phyloP scores from a whole-genome alignment of 2,888 invertebrate genomes.

The Thalpophila matura region DNA sequence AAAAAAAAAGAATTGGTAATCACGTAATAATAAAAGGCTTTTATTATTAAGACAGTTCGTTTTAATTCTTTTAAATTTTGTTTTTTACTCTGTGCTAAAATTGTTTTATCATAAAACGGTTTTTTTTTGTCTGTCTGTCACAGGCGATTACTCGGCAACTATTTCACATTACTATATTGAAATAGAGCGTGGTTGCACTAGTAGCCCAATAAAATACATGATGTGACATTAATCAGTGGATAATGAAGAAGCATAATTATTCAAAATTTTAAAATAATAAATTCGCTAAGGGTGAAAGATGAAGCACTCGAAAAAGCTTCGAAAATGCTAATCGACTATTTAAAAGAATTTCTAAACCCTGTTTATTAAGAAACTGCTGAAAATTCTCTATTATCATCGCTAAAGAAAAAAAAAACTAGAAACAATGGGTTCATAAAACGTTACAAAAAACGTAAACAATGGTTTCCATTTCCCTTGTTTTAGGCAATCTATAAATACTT shows the following conservation, averaged over 20 bases:
- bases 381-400: no score
- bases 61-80: no score
- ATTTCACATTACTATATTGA: constrained; percentile 1
- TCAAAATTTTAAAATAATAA: no score
- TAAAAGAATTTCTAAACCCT: neutral
- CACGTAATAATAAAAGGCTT: neutral
- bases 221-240: neutral
- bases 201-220: neutral
- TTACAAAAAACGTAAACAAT: neutral
- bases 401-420: no score
- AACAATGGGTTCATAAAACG: neutral
- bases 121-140: neutral
- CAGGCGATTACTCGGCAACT: neutral
- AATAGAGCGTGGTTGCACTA: no score
- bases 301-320: no score
- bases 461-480: neutral
- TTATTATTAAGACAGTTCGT: neutral
- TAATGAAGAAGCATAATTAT: no score
- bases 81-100: no score
- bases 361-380: no score
- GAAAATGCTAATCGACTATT: neutral
- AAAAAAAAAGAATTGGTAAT: no score
- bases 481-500: constrained; percentile 19
- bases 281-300: no score
- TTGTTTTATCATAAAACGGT: neutral